Conservation (phyloP, 2,888 invertebrate genomes). For the Rotaria macrura region DNA sequence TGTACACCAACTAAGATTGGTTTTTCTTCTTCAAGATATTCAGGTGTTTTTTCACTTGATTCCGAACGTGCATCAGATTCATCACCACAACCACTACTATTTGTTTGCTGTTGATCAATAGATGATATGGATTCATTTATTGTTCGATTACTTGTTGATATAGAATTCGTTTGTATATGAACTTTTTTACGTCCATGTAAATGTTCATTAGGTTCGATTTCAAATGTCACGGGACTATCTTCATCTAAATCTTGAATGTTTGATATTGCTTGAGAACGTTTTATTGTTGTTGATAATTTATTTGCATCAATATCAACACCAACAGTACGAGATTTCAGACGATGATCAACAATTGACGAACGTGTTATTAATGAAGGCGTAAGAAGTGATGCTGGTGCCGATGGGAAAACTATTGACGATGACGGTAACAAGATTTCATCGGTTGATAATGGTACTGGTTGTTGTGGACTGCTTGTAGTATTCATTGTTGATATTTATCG, state of each 20-base stretch:
- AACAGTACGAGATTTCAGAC: background rate
- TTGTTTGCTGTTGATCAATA: background rate
- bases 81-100: background rate
- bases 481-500: background rate
- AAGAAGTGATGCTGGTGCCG: background rate
- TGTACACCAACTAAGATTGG: constrained; percentile 22
- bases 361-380: background rate
- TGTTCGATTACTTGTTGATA: background rate
- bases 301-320: background rate
- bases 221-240: constrained; percentile 25
- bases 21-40: constrained; percentile 27
- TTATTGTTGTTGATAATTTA: constrained; percentile 13
- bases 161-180: background rate
- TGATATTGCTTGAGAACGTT: constrained; percentile 26
- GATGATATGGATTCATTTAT: background rate
- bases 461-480: background rate
- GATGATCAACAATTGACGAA: background rate
- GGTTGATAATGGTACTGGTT: background rate
- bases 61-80: constrained; percentile 7
- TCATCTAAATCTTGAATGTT: constrained; percentile 30
- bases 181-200: background rate
- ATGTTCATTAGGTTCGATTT: background rate
- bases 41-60: background rate
- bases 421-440: background rate
- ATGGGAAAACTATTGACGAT: background rate